Evolutionary conservation across 1,140 invertebrate genomes (phyloP), one percentile per base, ranked within the genome.

Genomic region (Phortica variegata): DNA sequence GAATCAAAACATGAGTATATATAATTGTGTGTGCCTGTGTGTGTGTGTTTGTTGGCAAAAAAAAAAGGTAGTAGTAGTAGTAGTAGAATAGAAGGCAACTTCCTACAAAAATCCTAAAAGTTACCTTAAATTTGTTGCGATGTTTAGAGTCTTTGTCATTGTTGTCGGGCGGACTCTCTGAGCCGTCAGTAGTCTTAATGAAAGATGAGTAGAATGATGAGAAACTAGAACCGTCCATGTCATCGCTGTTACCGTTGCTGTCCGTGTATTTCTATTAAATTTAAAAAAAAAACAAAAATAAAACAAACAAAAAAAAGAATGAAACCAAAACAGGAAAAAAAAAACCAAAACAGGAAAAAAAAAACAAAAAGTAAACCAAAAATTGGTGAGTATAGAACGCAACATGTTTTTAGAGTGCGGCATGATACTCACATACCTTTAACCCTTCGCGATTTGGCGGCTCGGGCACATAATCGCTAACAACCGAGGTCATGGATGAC

Each of bases 131-230:
- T 44, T 73, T n/a, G n/a, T n/a, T 73, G 10, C 59, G 54, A 29
- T 61, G 60, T 29, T 61, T 73, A 8, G 52, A 44, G 0, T 74
- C 70, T 33, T 75, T 75, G 1, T 75, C 72, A 29, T 61, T 72
- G n/a, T n/a, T n/a, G 21, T 71, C 72, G 10, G 59, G 65, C 33
- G 60, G 68, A 51, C 72, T 74, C 32, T 75, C 72, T 0, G 72
- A 75, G 1, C 59, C 70, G 16, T 73, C 72, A 3, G 81, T 80
- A 1, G 80, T 81, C 65, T 81, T 81, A 8, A 81, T 72, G 44
- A 81, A 79, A 13, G 80, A 82, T 0, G 80, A 82, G 57, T 80
- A 81, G 43, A 79, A 81, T 0, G 78, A 80, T 9, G 80, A 82
- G 56, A 79, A 80, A 52, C 78, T 80, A 44, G 79, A 80, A 36